Conservation (phyloP, 2,888 invertebrate genomes). For the Fabriciana adippe region DNA sequence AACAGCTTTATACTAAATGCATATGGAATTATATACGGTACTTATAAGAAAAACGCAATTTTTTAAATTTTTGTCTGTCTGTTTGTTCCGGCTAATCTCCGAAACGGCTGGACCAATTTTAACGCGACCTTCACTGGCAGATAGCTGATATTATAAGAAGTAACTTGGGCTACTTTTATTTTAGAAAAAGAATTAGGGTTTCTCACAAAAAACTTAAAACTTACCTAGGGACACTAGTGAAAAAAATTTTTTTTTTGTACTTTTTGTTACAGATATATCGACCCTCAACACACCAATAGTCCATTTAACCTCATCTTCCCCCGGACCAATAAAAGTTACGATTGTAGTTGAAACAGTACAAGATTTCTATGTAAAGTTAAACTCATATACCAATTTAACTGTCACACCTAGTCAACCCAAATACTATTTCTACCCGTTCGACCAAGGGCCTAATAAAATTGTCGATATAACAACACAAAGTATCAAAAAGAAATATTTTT, state of each 20-base stretch:
- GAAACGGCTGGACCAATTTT: too few relatives aligned
- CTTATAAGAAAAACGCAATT: too few relatives aligned
- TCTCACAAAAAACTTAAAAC: too few relatives aligned
- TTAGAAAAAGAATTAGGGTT: too few relatives aligned
- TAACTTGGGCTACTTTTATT: too few relatives aligned
- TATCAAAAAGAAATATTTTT: constrained; percentile 76
- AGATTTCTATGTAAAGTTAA: constrained; percentile 82
- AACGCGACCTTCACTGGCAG: too few relatives aligned
- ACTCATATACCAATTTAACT: constrained; percentile 65
- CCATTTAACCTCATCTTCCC: constrained; percentile 86
- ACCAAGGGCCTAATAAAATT: constrained; percentile 55
- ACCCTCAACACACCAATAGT: constrained; percentile 82
- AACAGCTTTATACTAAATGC: too few relatives aligned
- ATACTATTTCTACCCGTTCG: constrained; percentile 81
- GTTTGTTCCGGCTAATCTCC: too few relatives aligned
- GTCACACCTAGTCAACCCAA: constrained; percentile 76
- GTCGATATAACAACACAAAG: constrained; percentile 57
- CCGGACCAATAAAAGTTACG: constrained; percentile 78
- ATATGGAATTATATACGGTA: too few relatives aligned
- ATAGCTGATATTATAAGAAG: too few relatives aligned
- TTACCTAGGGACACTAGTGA: background rate
- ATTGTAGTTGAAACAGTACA: constrained; percentile 82
- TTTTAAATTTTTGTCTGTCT: too few relatives aligned
- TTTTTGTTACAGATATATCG: constrained; percentile 60
- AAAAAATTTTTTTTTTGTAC: background rate